phyloP scores from a whole-genome alignment of 1,140 invertebrate species.

The Drosophila baimaii region DNA sequence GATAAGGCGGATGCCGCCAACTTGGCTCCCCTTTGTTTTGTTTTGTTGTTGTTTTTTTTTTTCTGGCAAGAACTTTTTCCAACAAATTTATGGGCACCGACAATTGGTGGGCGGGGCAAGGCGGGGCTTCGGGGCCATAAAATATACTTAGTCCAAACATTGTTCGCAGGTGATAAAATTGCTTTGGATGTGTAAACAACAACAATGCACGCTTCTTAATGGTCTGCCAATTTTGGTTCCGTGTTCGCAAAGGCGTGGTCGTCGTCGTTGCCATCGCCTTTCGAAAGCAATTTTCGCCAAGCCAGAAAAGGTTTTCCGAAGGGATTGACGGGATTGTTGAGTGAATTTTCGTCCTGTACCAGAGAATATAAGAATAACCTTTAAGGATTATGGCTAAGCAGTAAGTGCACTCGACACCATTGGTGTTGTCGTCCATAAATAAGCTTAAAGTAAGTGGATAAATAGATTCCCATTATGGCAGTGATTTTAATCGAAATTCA shows the following conservation, averaged over 20 bases:
- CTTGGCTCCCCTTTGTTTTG: constrained; percentile 7
- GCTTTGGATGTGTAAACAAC: constrained; percentile 51
- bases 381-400: constrained; percentile 9
- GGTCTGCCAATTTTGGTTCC: constrained; percentile 52
- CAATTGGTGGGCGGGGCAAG: constrained; percentile 32
- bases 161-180: constrained; percentile 52
- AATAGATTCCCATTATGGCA: background rate
- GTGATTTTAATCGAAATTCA: background rate
- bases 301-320: constrained; percentile 24
- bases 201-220: constrained; percentile 54
- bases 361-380: constrained; percentile 21
- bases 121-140: constrained; percentile 48
- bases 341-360: constrained; percentile 8
- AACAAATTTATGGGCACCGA: constrained; percentile 60
- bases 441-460: constrained; percentile 14
- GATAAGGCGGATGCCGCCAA: constrained; percentile 51
- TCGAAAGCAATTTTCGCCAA: constrained; percentile 40
- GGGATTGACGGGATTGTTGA: constrained; percentile 23
- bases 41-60: too few species aligned
- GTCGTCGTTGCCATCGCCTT: background rate
- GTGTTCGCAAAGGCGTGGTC: constrained; percentile 40
- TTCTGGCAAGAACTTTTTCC: constrained; percentile 14
- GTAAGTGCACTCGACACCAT: constrained; percentile 12
- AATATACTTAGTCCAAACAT: constrained; percentile 46
- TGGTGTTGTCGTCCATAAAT: constrained; percentile 4